phyloP scores from a whole-genome alignment of 2,113 vertebrate genomes.

The Tupaia chinensis region DNA sequence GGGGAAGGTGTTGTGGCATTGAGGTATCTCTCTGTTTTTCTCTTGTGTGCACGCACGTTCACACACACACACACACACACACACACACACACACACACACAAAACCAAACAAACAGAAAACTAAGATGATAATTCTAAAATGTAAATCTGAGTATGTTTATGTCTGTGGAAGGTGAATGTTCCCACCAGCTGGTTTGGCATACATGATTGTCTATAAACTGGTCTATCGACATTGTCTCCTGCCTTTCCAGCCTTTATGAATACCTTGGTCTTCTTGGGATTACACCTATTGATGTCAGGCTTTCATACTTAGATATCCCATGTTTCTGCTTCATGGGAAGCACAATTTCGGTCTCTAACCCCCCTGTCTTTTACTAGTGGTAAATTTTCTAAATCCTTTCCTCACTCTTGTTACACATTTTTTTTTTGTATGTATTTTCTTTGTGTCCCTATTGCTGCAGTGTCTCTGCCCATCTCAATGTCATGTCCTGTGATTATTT shows the following conservation, averaged over 20 bases:
- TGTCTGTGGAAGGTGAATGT: background rate
- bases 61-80: too few species aligned
- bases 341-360: background rate
- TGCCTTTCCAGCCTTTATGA: background rate
- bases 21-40: too few species aligned
- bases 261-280: background rate
- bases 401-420: background rate
- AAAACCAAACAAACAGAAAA: background rate
- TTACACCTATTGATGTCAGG: background rate
- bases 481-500: background rate
- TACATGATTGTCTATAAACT: background rate
- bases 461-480: background rate
- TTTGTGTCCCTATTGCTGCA: background rate
- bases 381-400: background rate
- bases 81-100: too few species aligned
- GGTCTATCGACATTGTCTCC: background rate
- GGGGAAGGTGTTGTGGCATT: too few species aligned
- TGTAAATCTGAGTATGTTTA: background rate
- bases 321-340: background rate
- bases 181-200: background rate
- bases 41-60: too few species aligned
- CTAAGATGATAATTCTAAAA: background rate
- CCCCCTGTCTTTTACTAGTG: background rate
- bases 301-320: background rate
- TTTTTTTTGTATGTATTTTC: background rate